phyloP scores from a whole-genome alignment of 2,888 invertebrate species.

The Graphium colonna region DNA sequence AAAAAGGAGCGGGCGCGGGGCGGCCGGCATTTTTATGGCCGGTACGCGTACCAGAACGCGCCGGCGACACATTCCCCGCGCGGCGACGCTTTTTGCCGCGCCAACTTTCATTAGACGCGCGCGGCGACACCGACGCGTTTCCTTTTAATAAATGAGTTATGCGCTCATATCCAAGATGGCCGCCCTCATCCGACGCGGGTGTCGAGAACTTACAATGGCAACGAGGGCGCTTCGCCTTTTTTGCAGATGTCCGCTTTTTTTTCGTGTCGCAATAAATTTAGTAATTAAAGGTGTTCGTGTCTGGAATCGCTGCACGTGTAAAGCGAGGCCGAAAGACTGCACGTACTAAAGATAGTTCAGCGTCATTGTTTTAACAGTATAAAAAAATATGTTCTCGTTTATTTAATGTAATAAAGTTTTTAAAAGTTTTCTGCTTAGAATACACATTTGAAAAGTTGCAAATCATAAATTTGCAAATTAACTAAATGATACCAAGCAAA shows the following conservation, averaged over 20 bases:
- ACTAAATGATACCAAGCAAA: neutral
- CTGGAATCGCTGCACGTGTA: slow-evolving; percentile 8
- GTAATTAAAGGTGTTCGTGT: slow-evolving; percentile 19
- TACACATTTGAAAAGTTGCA: no score
- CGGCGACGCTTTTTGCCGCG: slow-evolving; percentile 68
- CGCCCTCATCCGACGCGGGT: slow-evolving; percentile 52
- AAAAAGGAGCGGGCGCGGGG: slow-evolving; percentile 38
- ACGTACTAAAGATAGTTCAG: neutral
- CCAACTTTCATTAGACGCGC: slow-evolving; percentile 75
- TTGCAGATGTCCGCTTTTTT: slow-evolving; percentile 20
- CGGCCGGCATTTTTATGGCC: slow-evolving; percentile 74
- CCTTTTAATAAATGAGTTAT: slow-evolving; percentile 76
- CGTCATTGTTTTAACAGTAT: no score
- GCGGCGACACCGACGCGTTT: slow-evolving; percentile 64
- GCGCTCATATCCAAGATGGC: slow-evolving; percentile 73
- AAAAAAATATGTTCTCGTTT: neutral
- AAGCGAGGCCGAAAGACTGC: slow-evolving; percentile 2
- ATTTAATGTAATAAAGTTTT: no score
- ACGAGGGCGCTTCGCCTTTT: slow-evolving; percentile 10
- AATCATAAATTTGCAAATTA: neutral
- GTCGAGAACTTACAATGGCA: slow-evolving; percentile 58
- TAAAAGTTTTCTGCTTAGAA: no score
- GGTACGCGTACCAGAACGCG: slow-evolving; percentile 72
- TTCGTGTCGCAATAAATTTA: slow-evolving; percentile 18
- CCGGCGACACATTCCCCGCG: slow-evolving; percentile 74